Evolutionary conservation across 2,888 invertebrate species (phyloP).

Genomic region (Cephus runcator): DNA sequence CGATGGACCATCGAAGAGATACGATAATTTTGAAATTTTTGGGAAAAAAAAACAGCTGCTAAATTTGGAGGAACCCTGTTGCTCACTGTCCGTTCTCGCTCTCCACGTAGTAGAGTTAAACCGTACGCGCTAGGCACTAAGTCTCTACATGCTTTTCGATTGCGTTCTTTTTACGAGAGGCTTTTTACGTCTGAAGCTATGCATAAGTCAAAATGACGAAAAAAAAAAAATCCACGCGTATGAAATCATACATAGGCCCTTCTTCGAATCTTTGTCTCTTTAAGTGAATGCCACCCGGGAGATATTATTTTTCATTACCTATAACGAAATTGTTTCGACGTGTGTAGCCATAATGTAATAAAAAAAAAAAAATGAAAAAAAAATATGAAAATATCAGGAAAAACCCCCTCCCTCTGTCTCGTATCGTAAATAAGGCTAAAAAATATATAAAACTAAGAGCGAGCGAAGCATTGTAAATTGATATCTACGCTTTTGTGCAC

Average conservation of each 20-base stretch:
- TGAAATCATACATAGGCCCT: conserved; percentile 14
- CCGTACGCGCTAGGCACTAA: conserved; percentile 24
- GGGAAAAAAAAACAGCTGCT: conserved; percentile 11
- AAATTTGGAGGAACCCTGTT: conserved; percentile 28
- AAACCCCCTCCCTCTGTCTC: conserved; percentile 8
- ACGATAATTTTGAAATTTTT: background rate
- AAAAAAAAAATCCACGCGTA: background rate
- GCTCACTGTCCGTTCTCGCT: conserved; percentile 39
- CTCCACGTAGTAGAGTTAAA: conserved; percentile 38
- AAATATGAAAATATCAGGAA: conserved; percentile 6
- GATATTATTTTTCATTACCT: conserved; percentile 33
- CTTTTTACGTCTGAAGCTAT: conserved; percentile 19
- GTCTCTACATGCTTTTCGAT: conserved; percentile 25
- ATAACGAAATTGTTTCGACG: conserved; percentile 16
- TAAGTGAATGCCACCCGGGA: conserved; percentile 20
- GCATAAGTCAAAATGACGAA: conserved; percentile 6
- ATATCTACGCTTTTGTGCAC: conserved; percentile 42
- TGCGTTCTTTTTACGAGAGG: conserved; percentile 30
- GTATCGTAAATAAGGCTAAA: conserved; percentile 6
- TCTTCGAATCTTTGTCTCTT: conserved; percentile 16
- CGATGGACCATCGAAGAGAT: background rate
- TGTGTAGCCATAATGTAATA: conserved; percentile 18
- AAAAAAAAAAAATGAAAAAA: conserved; percentile 18
- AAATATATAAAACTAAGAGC: background rate
- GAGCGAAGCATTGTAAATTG: conserved; percentile 39